Base-by-base conservation (phyloP, 2,113 vertebrate genomes). In the Aramus guarauna region DNA sequence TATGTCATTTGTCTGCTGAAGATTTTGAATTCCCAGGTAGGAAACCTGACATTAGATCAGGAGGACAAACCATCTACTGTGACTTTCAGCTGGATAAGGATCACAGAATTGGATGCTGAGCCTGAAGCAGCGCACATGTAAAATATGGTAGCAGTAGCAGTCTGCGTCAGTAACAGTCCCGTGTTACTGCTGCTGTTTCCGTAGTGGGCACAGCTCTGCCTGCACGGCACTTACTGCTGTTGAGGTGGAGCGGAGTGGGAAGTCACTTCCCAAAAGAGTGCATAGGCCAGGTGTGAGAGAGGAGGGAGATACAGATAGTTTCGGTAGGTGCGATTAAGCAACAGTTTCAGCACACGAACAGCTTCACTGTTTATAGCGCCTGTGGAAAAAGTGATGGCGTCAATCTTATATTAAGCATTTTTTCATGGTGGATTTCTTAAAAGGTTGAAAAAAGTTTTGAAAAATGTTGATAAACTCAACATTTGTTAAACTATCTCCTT, bases 261-360 rank as follows among this genome's bases (percentile, higher is more conserved):
- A 72, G 16, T 48, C 27, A 10, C 27, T 39, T 45, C 47, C 45
- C 0, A 0, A 29, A 66, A 20, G 32, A 30, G 12, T 13, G 20
- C 0, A 0, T 11, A 20, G 36, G 37, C 52, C 34, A 36, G 59
- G 21, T 50, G 16, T 43, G 72, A 91, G 58, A 47, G 62, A 83
- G 41, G 27, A 62, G 15, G 3, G 27, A 81, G 45, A 37, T n/a
- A 39, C 19, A 48, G 56, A 21, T 10, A 41, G 11, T 52, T 23
- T 82, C 0, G 1, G 6, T 6, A 72, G 19, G 17, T 72, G 20
- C 41, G 15, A 64, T 19, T 22, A 50, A 63, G 24, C n/a, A 59
- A 24, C 1, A 0, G 6, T 52, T 64, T 64, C 63, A 84, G 32
- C 19, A 16, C 30, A 32, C 0, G 0, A 59, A 45, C 37, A 45